Base-by-base conservation (phyloP, 1,140 invertebrate species). In the Sycophaga agraensis region DNA sequence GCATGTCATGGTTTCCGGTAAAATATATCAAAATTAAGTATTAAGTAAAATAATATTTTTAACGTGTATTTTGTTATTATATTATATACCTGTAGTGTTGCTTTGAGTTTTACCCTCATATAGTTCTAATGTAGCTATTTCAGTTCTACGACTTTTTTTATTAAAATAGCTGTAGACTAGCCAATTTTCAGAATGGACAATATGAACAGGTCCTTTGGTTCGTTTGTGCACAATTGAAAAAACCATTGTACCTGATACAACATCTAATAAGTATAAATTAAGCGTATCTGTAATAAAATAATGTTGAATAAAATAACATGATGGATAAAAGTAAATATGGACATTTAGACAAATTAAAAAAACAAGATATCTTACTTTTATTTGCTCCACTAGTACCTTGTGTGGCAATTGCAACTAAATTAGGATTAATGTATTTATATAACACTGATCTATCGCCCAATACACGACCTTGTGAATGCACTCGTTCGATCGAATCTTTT, bases 371-470 rank as follows among this genome's bases (percentile, higher is more conserved):
- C 75, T 69, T 82, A 90, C 89, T 85, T 84, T 91, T 91, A 71
- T 92, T 87, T 43, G 86, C 76, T 50, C 83, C 84, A 79, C 94
- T 91, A 39, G 86, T 84, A 43, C 88, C 89, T 76, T 94, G 85
- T 0, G 92, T 91, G 8, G 92, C 84, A 65, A 98, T 83, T 22
- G 91, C 92, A 42, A 97, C 88, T 59, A 99, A 81, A 83, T 99
- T 99, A 21, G 97, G 97, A 86, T 99, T 99, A 46, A 95, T 86
- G 77, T 99, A 99, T 77, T 99, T 99, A 81, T 99, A 99, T 17
- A 99, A 85, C 39, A 99, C 97, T 73, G 92, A 94, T 68, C 97
- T 85, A 83, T 99, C 97, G 28, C 89, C 90, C 59, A 99, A 82
- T 26, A 99, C 96, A 69, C 94, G 86, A 24, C 97, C 97, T 76